A percentile compares a stretch with the other conserved stretches of the same genome.
Conservation (phyloP, 2,888 invertebrate genomes). For the Cantharis rufa region DNA sequence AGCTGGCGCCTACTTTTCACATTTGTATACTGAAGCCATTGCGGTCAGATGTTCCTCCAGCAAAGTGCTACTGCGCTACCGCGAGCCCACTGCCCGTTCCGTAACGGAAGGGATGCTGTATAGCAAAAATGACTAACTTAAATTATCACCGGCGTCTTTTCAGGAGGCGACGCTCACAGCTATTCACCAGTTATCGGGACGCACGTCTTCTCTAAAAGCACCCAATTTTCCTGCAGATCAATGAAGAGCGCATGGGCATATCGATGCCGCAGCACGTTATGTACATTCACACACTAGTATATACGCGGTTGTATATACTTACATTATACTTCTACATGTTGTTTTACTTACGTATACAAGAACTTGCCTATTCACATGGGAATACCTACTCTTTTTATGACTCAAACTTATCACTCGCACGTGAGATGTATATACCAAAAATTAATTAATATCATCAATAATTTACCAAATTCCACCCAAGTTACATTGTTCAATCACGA, state of each 20-base stretch:
- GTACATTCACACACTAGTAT: slow-evolving; percentile 6
- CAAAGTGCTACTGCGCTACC: slow-evolving; percentile 54
- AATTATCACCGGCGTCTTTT: slow-evolving; percentile 30
- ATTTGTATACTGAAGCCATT: slow-evolving; percentile 54
- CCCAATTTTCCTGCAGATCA: slow-evolving; percentile 49
- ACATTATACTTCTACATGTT: slow-evolving; percentile 1
- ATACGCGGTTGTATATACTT: neutral
- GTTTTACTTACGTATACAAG: slow-evolving; percentile 1
- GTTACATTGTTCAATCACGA: neutral
- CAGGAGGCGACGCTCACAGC: slow-evolving; percentile 5
- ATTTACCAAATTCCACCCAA: neutral
- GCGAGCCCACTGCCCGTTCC: slow-evolving; percentile 49
- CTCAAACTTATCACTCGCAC: neutral
- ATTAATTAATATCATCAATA: neutral
- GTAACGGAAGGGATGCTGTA: slow-evolving; percentile 47
- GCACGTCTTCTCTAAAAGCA: slow-evolving; percentile 46
- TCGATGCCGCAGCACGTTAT: slow-evolving; percentile 50
- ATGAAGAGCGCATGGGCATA: slow-evolving; percentile 54
- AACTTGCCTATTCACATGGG: neutral
- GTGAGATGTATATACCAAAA: neutral
- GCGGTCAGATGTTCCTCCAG: slow-evolving; percentile 48
- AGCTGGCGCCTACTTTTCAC: slow-evolving; percentile 54
- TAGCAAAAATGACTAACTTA: slow-evolving; percentile 44
- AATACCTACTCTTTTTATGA: slow-evolving; percentile 1
- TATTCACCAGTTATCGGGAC: slow-evolving; percentile 27